Conservation (phyloP, 2,113 vertebrate genomes). For the Motacilla tschutschensis region DNA sequence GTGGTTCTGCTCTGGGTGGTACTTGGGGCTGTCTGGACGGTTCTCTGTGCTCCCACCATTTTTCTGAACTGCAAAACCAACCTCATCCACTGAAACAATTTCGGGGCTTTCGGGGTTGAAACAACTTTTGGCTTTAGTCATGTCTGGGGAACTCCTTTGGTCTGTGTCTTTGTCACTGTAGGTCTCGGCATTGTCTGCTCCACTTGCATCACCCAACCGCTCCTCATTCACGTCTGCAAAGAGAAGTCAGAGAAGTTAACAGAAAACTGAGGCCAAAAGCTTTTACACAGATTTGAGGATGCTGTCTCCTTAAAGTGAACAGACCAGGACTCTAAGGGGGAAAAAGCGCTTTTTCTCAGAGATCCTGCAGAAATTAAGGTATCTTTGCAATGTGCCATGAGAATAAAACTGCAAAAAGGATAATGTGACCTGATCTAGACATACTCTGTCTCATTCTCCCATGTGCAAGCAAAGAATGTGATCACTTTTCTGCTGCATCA, state of each 20-base stretch:
- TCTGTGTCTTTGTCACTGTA: slow-evolving; percentile 93
- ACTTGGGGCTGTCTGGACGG: slow-evolving; percentile 80
- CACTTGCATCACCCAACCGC: slow-evolving; percentile 75
- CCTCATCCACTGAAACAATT: slow-evolving; percentile 84
- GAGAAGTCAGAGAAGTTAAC: slow-evolving; percentile 51
- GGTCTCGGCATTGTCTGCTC: slow-evolving; percentile 79
- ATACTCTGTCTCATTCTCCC: background rate
- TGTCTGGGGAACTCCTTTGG: slow-evolving; percentile 86
- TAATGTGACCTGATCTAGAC: background rate
- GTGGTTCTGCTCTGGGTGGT: slow-evolving; percentile 80
- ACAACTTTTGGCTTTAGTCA: slow-evolving; percentile 81
- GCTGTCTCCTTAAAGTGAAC: background rate
- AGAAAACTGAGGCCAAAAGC: background rate
- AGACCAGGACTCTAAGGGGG: accelerated
- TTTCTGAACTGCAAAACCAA: slow-evolving; percentile 76
- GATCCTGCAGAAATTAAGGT: background rate
- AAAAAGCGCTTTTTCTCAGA: background rate
- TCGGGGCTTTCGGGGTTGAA: slow-evolving; percentile 87
- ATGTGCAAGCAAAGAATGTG: background rate
- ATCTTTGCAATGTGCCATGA: background rate
- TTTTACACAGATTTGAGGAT: background rate
- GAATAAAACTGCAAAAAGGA: background rate
- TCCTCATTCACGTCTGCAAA: slow-evolving; percentile 85
- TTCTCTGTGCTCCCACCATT: slow-evolving; percentile 71
- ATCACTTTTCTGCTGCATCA: background rate